phyloP scores from a whole-genome alignment of 2,888 invertebrate species.

The Xiphydria camelus region DNA sequence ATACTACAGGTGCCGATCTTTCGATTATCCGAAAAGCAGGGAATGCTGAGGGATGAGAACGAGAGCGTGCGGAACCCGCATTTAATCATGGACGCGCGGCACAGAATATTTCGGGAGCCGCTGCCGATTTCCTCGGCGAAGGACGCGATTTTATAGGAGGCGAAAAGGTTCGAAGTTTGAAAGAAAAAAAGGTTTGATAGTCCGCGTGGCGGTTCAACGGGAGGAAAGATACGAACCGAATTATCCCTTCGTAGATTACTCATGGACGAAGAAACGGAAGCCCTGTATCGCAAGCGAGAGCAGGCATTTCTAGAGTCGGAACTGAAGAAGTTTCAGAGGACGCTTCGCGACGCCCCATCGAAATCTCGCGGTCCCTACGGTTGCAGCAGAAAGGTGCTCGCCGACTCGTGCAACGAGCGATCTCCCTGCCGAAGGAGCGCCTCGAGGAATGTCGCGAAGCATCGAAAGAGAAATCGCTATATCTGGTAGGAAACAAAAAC shows the following conservation, averaged over 20 bases:
- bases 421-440: too few relatives aligned
- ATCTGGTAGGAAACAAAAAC: too few relatives aligned
- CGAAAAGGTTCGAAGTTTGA: slow-evolving; percentile 26
- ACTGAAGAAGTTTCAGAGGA: slow-evolving; percentile 38
- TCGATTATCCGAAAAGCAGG: slow-evolving; percentile 29
- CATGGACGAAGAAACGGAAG: slow-evolving; percentile 30
- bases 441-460: too few relatives aligned
- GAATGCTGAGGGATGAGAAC: slow-evolving; percentile 22
- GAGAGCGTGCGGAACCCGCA: slow-evolving; percentile 41
- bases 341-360: slow-evolving; percentile 30
- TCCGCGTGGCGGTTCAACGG: too few relatives aligned
- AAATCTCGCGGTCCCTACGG: slow-evolving; percentile 33
- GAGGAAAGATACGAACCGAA: too few relatives aligned
- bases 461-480: too few relatives aligned
- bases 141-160: slow-evolving; percentile 23
- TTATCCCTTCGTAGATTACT: too few relatives aligned
- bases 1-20: slow-evolving; percentile 42
- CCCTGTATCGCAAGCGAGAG: slow-evolving; percentile 32
- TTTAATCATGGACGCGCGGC: slow-evolving; percentile 43
- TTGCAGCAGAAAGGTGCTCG: slow-evolving; percentile 29
- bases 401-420: slow-evolving; percentile 35
- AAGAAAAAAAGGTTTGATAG: too few relatives aligned
- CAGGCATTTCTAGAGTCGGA: slow-evolving; percentile 37
- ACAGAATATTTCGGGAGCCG: slow-evolving; percentile 32
- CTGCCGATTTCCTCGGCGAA: slow-evolving; percentile 21